Base-by-base conservation (phyloP, 2,888 invertebrate genomes). In the Punctoribates punctum region DNA sequence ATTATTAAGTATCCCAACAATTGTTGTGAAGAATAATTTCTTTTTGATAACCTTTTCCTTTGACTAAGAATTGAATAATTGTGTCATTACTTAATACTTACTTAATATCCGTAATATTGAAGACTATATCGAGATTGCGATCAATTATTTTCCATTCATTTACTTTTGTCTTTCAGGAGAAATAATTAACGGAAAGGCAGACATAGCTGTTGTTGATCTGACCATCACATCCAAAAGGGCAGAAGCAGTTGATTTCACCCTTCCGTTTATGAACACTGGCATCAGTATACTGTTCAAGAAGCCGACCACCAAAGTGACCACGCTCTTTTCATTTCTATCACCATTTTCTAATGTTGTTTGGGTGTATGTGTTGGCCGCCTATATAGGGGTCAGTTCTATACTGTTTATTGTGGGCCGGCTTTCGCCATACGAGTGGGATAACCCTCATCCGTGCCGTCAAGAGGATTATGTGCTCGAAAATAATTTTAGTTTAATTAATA, bases 401-500 rank as follows among this genome's bases (percentile, higher is more conserved):
- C 87, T 95, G 79, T 94, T 91, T 83, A 27, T 81, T 42, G 79
- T 80, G 27, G 81, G 81, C 6, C 77, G 80, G 34, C 73, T 81
- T 51, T 80, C 80, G n/a, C 96, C 98, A 0, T 81, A 81, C 73
- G 81, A 81, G 77, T 81, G 81, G 81, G 80, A 79, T 29, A 91
- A 91, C 85, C 91, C 79, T 5, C 79, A 80, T 73, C 80, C 93
- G 79, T 90, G 91, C 83, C 91, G 93, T 84, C 92, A 46, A 73
- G 90, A 92, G 79, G 91, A 91, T 80, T 75, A 76, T 72, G 79
- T 79, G 3, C 85, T 94, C 83, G 94, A 95, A 86, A 96, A 94
- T 84, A 92, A 93, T 85, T 96, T 96, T 86, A 94, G 91, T 86
- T 91, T 84, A 88, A 91, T 86, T 85, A 96, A 96, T 88, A 94